Evolutionary conservation across 2,797 vertebrate species (phyloP), one percentile per base, ranked within the genome.

Genomic region (Protonibea diacanthus): DNA sequence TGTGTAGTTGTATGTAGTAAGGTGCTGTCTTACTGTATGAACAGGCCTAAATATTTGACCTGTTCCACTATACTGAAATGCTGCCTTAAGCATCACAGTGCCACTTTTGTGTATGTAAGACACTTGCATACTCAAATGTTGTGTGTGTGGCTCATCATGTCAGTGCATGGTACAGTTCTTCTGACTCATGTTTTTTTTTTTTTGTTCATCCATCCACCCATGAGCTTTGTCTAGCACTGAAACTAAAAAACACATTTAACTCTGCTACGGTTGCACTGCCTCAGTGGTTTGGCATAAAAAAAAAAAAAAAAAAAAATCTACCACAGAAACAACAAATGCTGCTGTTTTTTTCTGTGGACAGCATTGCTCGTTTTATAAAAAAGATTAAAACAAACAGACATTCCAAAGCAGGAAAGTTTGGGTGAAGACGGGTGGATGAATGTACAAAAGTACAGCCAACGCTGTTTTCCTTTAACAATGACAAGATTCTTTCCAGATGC

Each of bases 181-280:
- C 52, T 47, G 6, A 74, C 25, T 51, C 20, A 33, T 13, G 27
- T 27, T 27, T 27, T 2, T 27, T n/a, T 53, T 25, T 25, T 21
- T 60, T 5, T 29, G 12, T 57, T 70, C 33, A 73, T 23, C 51
- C 33, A 65, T 38, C 23, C 17, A 29, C 10, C 8, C 0, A 2
- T 48, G 27, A 18, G 15, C 9, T 71, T 17, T 66, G 56, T 57
- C 7, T 62, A 25, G 64, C 45, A 38, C 27, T 52, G 17, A 52
- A 74, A 55, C 48, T 66, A 55, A 18, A 33, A 56, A 78, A 13
- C 48, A 66, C 23, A 61, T 49, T 56, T 25, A 40, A 45, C 7
- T 69, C 6, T 64, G 13, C 20, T 23, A n/a, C 21, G 33, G 27
- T 15, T 57, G 14, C 17, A 44, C 7, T 49, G 42, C 67, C 15